Conservation (phyloP, 2,888 invertebrate genomes). For the Phengaris alcon region DNA sequence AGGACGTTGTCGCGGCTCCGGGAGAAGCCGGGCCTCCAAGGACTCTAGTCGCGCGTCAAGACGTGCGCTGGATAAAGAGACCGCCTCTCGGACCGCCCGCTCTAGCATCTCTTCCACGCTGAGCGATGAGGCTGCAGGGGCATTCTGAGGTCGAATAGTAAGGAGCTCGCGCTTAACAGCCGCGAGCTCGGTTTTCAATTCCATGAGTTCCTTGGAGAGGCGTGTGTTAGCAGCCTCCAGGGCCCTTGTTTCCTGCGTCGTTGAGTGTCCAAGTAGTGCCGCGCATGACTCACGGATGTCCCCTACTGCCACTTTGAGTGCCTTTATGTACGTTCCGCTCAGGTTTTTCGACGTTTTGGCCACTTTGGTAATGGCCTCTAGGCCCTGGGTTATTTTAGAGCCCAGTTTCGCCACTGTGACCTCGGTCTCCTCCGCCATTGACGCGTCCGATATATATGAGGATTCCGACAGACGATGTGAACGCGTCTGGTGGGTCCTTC, state of each 20-base stretch:
- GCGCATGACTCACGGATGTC: not conserved
- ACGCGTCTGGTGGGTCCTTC: not conserved
- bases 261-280: not conserved
- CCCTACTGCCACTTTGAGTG: not conserved
- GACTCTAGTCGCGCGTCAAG: too few species aligned
- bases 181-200: too few species aligned
- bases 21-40: too few species aligned
- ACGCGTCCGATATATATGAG: not conserved
- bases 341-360: not conserved
- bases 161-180: too few species aligned
- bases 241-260: constrained; percentile 4
- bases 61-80: too few species aligned
- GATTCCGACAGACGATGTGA: not conserved
- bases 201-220: too few species aligned
- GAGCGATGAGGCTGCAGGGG: too few species aligned
- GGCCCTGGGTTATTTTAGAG: not conserved
- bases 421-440: not conserved
- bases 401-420: not conserved
- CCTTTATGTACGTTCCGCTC: not conserved
- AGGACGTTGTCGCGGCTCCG: too few species aligned
- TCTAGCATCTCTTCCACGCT: too few species aligned
- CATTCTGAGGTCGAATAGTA: too few species aligned
- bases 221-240: not conserved
- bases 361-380: not conserved
- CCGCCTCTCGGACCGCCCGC: too few species aligned